Evolutionary conservation across 2,797 vertebrate genomes (phyloP), one percentile per base, ranked within the genome.

Genomic region (Microchirus variegatus): DNA sequence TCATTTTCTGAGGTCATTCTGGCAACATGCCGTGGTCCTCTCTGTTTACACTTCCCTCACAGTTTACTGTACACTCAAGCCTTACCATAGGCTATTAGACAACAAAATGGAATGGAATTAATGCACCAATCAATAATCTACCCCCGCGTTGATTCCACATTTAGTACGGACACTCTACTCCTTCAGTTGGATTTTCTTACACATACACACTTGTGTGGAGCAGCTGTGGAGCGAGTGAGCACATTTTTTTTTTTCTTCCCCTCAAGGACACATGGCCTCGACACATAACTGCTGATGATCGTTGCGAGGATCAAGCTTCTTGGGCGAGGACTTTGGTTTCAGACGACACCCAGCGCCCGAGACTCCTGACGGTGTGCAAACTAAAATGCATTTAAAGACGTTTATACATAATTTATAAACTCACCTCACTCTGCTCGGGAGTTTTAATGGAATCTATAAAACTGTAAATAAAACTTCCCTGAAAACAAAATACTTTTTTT

Each of bases 281-380:
- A 84, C 81, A 85, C 86, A 86, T 88, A 83, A 87, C 78, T 66
- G 80, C 73, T 87, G 83, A 90, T 85, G 85, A 85, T 67, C 76
- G 81, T 83, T 70, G 76, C 59, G 26, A 63, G 83, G 73, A 84
- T 80, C 80, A 70, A 67, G 73, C 77, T 74, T 63, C 59, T 61
- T 74, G 78, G 80, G 82, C 82, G 85, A 71, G 77, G 83, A 42
- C 40, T 79, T 80, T 59, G 65, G 82, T 61, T 69, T 66, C 56
- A 47, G 68, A 78, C 69, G 49, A 61, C 68, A 2, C n/a, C 5
- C 26, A 11, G 71, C 63, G 2, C 18, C 5, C 22, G 38, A 11
- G 51, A 54, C 54, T 71, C 75, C 81, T 72, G 17, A 54, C 74
- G 12, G 78, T 46, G 67, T 59, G 62, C 8, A 26, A 19, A 55